These are phyloP conservation scores for Ceramica pisi DNA, from an alignment of 2,888 invertebrate species.

Conservation along the genomic window DNA sequence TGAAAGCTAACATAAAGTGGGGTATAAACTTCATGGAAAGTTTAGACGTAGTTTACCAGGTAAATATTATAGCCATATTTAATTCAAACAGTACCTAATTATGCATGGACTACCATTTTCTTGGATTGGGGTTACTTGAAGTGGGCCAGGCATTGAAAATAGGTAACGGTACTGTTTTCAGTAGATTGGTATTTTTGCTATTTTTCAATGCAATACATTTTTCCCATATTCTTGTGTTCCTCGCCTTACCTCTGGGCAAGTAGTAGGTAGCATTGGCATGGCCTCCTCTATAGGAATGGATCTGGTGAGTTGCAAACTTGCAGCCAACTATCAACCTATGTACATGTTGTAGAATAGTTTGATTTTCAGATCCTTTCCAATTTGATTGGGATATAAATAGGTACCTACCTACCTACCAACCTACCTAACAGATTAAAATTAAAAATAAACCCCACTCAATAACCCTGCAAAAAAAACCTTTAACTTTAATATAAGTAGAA, in stretches of 20 bases:
- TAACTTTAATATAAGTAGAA: too few species aligned
- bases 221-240: background rate
- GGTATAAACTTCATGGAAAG: slow-evolving; percentile 50
- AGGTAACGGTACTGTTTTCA: background rate
- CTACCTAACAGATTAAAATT: too few species aligned
- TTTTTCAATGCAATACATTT: background rate
- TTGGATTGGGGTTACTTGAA: slow-evolving; percentile 9
- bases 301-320: too few species aligned
- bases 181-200: background rate
- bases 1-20: slow-evolving; percentile 53
- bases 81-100: slow-evolving; percentile 11
- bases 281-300: background rate
- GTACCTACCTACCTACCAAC: too few species aligned
- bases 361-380: background rate
- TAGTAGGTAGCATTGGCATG: background rate
- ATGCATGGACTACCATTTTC: slow-evolving; percentile 7
- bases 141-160: background rate
- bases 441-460: too few species aligned
- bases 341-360: background rate
- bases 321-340: background rate
- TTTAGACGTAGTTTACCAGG: slow-evolving; percentile 22
- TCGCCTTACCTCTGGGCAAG: background rate
- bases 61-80: slow-evolving; percentile 22
- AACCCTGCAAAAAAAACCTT: too few species aligned
- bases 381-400: too few species aligned